Evolutionary conservation across 2,888 invertebrate genomes (phyloP), one percentile per base, ranked within the genome.

Genomic region (Drosophila planitibia): DNA sequence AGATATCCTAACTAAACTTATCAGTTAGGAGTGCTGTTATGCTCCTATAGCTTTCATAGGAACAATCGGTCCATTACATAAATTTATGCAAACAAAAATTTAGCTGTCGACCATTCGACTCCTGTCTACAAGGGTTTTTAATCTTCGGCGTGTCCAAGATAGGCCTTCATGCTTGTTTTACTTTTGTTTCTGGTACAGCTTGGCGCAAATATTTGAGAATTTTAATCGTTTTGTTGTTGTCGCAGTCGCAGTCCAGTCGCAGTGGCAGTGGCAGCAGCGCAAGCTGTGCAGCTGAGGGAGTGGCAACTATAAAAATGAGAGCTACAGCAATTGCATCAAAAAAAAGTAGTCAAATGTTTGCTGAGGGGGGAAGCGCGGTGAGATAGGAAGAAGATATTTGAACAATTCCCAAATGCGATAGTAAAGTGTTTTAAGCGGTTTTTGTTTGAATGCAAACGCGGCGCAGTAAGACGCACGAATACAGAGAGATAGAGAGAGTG

Each of bases 341-440:
- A 57, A 70, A 49, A 70, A 44, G 30, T 33, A 9, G 25, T 19
- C 19, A 6, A n/a, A 32, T 19, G 4, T 22, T 7, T 19, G 37
- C 30, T 4, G 30, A 58, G 14, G 37, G 64, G n/a, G 66, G 52
- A 62, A 58, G 82, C 25, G 39, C 51, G 57, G 68, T 22, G 25
- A 4, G 47, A 25, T 51, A 33, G 58, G 72, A 76, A 49, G 70
- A 81, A 88, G 87, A 90, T 89, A 90, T 90, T 88, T 89, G 83
- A 88, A 90, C 90, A 88, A 88, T 88, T 85, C 74, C 87, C 89
- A 88, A 87, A 89, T 90, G 90, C 85, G 89, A 90, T 88, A 87
- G 88, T 89, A 89, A 88, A 88, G 90, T 88, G 88, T 88, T 89
- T 88, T 90, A 90, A 88, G 90, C 88, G 88, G 91, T 88, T 90